These are phyloP conservation scores for Hypselothyrea guttata DNA, from an alignment of 2,888 invertebrate genomes.

Conservation along the genomic window DNA sequence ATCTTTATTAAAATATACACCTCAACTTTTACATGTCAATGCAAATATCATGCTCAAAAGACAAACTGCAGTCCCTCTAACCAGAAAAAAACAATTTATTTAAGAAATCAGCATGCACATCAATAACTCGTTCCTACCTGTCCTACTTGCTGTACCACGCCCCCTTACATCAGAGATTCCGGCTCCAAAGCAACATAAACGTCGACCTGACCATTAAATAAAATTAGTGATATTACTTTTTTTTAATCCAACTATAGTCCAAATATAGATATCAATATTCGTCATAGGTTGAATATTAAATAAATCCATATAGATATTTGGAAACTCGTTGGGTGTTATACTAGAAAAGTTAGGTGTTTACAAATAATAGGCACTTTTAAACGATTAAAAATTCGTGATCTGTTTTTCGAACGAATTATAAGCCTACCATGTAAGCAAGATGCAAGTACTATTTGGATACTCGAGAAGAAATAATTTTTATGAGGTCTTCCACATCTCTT, in stretches of 20 bases:
- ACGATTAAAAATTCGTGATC: no score
- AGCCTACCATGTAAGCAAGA: no score
- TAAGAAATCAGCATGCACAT: slow-evolving; percentile 38
- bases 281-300: no score
- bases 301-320: no score
- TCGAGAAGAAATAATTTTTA: no score
- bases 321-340: no score
- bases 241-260: background rate
- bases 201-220: slow-evolving; percentile 71
- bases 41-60: slow-evolving; percentile 43
- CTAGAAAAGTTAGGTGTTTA: no score
- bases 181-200: slow-evolving; percentile 79
- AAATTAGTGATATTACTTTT: background rate
- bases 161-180: slow-evolving; percentile 48
- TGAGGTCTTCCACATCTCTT: no score
- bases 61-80: slow-evolving; percentile 15
- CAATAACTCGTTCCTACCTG: slow-evolving; percentile 48
- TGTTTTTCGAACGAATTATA: no score
- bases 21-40: slow-evolving; percentile 19
- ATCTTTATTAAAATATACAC: slow-evolving; percentile 2
- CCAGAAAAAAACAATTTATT: slow-evolving; percentile 17
- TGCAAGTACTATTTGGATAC: no score
- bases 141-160: slow-evolving; percentile 52
- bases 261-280: no score
- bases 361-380: no score